Evolutionary conservation across 1,140 invertebrate species (phyloP), one percentile per base, ranked within the genome.

Genomic region (Agrilus planipennis): DNA sequence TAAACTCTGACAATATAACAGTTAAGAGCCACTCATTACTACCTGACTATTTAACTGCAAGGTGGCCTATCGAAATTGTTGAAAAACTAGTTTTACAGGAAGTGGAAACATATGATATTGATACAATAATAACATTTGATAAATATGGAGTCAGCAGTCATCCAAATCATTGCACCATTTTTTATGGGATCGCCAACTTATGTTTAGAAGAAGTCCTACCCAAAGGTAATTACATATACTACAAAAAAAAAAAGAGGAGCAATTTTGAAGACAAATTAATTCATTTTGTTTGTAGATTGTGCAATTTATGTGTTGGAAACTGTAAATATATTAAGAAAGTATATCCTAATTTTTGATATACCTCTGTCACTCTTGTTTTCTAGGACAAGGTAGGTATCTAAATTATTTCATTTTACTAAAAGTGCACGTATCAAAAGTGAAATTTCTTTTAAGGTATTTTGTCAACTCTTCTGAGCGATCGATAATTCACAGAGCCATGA

Each of bases 81-180:
- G 74, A 81, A 11, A 72, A 79, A 30, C 65, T 79, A 34, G 74
- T 94, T 53, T 63, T 80, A 19, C 73, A 82, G 31, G 70, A 79
- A 31, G 62, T 89, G 35, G 77, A 84, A 62, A 67, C 69, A 29
- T 70, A 85, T 40, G 75, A 79, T 57, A 84, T 90, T 53, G 79
- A 89, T 53, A 80, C 82, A 15, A 70, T 94, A 37, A 75, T 96
- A 28, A 94, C 91, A 22, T 96, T 96, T 70, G 92, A 97, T 65
- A 77, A 79, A 55, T 67, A 79, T 56, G 93, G 93, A 34, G 77
- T 96, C 3, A 92, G 87, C 52, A 76, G 78, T 6, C 92, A 97
- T 68, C 65, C 71, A 18, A 96, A 96, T 70, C 93, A 96, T 61
- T 78, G 74, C 45, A 78, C 85, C 31, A 72, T 89, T 43, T 88